A percentile compares a stretch with the other conserved stretches of the same genome.
phyloP scores from a whole-genome alignment of 2,113 vertebrate genomes.

The Pyrgilauda ruficollis region DNA sequence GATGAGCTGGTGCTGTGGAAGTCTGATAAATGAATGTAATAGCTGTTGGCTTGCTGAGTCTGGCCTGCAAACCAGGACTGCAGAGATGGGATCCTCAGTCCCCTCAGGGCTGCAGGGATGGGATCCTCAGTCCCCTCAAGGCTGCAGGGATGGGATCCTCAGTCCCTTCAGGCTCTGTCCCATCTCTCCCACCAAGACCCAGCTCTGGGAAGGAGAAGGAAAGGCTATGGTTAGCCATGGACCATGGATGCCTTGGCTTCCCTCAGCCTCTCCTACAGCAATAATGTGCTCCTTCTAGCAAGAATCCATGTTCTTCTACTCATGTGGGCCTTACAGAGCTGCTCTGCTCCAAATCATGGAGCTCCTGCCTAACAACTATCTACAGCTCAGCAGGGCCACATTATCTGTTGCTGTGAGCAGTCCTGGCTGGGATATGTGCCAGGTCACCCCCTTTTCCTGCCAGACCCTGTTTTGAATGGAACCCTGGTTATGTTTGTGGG shows the following conservation, averaged over 20 bases:
- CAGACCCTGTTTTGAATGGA: background rate
- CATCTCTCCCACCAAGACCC: background rate
- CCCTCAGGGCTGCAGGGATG: background rate
- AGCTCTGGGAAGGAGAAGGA: background rate
- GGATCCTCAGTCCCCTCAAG: background rate
- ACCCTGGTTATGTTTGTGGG: fast-evolving
- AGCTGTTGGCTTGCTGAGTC: background rate
- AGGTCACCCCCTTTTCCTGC: background rate
- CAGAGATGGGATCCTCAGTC: background rate
- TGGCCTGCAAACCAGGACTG: background rate
- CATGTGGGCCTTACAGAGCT: background rate
- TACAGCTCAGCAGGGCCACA: background rate
- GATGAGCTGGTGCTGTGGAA: background rate
- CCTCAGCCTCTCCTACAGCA: background rate
- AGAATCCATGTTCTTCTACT: background rate
- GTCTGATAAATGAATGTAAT: background rate
- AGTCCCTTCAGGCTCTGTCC: background rate
- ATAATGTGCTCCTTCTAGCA: background rate
- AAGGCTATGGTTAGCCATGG: background rate
- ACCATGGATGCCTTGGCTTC: background rate
- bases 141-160: background rate
- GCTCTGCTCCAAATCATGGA: background rate
- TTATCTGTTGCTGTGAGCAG: fast-evolving
- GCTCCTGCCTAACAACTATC: background rate
- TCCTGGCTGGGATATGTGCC: background rate